phyloP scores from a whole-genome alignment of 2,888 invertebrate genomes.

The Acholoe squamosa region DNA sequence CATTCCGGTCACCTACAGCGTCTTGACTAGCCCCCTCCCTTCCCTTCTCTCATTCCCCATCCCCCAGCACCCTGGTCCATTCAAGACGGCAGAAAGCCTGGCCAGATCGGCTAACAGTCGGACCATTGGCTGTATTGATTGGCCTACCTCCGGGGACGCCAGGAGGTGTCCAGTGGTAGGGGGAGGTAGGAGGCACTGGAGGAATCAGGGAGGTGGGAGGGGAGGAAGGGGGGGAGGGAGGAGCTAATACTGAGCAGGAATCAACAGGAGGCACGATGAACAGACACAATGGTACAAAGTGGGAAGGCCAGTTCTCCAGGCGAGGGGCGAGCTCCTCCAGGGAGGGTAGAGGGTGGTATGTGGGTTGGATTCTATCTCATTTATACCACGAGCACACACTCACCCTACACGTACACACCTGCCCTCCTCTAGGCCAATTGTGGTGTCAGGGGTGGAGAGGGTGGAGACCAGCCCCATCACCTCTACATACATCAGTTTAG shows the following conservation, averaged over 20 bases:
- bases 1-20: not conserved
- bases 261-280: slow-evolving; percentile 1
- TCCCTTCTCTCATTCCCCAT: not conserved
- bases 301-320: not conserved
- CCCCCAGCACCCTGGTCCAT: not conserved
- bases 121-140: slow-evolving; percentile 23
- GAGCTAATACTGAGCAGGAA: not conserved
- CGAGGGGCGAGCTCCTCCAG: not conserved
- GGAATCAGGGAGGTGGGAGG: not conserved
- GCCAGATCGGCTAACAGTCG: not conserved
- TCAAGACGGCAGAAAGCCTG: not conserved
- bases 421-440: not conserved
- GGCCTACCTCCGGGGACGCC: not conserved
- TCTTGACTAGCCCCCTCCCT: not conserved
- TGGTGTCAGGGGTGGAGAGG: not conserved
- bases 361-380: not conserved
- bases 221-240: not conserved
- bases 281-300: not conserved
- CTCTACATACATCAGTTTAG: not conserved
- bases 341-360: not conserved
- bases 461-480: not conserved
- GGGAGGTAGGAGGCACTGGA: not conserved
- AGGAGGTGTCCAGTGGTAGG: not conserved
- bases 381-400: not conserved
- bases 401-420: slow-evolving; percentile 12